Conservation (phyloP, 2,113 vertebrate genomes). For the Oxygymnocypris stewartii region DNA sequence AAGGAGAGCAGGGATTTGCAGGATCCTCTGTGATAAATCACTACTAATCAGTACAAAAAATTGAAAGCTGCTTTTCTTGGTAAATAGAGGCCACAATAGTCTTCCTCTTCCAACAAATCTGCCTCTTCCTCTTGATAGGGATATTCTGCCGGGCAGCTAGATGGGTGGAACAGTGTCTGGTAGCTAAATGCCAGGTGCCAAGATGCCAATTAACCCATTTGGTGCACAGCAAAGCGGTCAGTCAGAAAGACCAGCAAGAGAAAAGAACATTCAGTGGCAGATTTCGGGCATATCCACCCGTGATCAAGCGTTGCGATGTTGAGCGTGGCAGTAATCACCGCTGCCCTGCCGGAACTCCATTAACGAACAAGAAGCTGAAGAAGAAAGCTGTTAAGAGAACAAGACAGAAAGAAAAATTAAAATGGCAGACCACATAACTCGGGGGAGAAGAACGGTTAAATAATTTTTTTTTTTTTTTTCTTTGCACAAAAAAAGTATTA, state of each 20-base stretch:
- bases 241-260: slow-evolving; percentile 63
- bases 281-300: slow-evolving; percentile 51
- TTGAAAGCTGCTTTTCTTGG: slow-evolving; percentile 19
- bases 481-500: too few relatives aligned
- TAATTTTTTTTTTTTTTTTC: too few relatives aligned
- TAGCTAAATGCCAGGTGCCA: slow-evolving; percentile 48
- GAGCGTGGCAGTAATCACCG: slow-evolving; percentile 81
- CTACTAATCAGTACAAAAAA: slow-evolving; percentile 26
- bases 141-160: not conserved
- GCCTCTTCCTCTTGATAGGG: slow-evolving; percentile 12
- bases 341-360: slow-evolving; percentile 86
- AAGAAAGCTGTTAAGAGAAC: slow-evolving; percentile 42
- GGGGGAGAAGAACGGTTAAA: too few relatives aligned
- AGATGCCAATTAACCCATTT: slow-evolving; percentile 81
- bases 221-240: slow-evolving; percentile 66
- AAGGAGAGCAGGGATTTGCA: not conserved
- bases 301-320: slow-evolving; percentile 61
- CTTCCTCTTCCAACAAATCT: not conserved
- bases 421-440: too few relatives aligned
- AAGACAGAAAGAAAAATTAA: not conserved
- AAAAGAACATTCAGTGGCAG: slow-evolving; percentile 68
- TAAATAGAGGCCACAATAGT: not conserved
- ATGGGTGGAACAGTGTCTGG: slow-evolving; percentile 37
- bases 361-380: slow-evolving; percentile 63
- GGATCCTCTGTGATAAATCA: slow-evolving; percentile 19